Conservation (phyloP, 1,140 invertebrate species). For the Hypsibius dujardini region DNA sequence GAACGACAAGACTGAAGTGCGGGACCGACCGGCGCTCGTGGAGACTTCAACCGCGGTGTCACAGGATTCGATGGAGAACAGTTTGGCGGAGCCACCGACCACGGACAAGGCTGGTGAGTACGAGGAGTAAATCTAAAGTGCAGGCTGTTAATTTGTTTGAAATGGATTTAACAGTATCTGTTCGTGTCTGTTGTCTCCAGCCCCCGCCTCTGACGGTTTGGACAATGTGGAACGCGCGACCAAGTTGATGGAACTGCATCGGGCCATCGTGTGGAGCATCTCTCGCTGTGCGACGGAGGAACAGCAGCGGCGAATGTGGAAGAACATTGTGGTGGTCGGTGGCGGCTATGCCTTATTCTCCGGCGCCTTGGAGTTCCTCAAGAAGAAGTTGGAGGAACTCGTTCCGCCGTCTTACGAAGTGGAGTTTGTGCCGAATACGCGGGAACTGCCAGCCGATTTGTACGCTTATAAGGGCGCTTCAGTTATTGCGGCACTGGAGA, state of each 20-base stretch:
- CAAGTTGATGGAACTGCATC: conserved; percentile 1
- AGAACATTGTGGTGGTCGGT: conserved; percentile 64
- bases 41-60: too few relatives aligned
- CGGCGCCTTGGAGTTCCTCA: conserved; percentile 67
- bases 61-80: too few relatives aligned
- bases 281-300: conserved; percentile 44
- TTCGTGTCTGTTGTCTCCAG: too few relatives aligned
- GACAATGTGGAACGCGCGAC: too few relatives aligned
- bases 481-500: conserved; percentile 69
- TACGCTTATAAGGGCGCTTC: conserved; percentile 83
- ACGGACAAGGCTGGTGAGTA: background rate
- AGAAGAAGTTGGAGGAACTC: conserved; percentile 51
- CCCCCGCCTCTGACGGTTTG: too few relatives aligned
- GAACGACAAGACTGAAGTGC: background rate
- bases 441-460: conserved; percentile 73
- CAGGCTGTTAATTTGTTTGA: too few relatives aligned
- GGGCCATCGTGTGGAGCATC: conserved; percentile 1
- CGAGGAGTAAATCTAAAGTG: too few relatives aligned
- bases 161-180: too few relatives aligned
- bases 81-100: too few relatives aligned
- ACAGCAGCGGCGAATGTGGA: conserved; percentile 80
- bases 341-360: conserved; percentile 73
- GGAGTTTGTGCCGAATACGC: conserved; percentile 59
- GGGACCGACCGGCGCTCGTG: too few relatives aligned
- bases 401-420: conserved; percentile 43